Base-by-base conservation (phyloP, 2,797 vertebrate species). In the Ciconia nigra region DNA sequence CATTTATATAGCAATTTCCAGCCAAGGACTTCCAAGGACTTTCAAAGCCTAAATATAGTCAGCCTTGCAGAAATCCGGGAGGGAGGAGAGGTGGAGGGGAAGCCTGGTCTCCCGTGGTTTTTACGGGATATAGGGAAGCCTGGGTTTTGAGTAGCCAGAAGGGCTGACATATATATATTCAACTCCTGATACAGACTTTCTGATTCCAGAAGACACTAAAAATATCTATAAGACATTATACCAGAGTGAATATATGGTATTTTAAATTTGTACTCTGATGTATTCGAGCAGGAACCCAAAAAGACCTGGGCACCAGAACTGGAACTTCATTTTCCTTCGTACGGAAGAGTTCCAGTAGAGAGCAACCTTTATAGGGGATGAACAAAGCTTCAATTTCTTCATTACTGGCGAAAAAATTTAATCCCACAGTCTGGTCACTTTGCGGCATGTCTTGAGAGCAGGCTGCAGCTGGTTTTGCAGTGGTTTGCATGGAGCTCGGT, bases 341-440 rank as follows among this genome's bases (percentile, higher is more conserved):
- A 10, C 3, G 18, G 49, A 55, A 55, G 35, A 69, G 4, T 25
- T 61, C 25, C 20, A 35, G 29, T 25, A 9, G 11, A 25, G 69
- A 52, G 28, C n/a, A 28, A 0, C 7, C 18, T 33, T 24, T 16
- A 9, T 1, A 6, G 15, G 6, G 10, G 21, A 21, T 7, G 8
- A 28, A 41, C 13, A 29, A 58, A 46, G 11, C 16, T 39, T 63
- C 5, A 4, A 1, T 51, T 73, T 73, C 39, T 59, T 29, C 33
- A 9, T 16, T 29, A 9, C 24, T 58, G 22, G 11, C 18, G 22
- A 42, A 65, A 39, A 77, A 57, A 11, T 6, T 17, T 19, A 41
- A 55, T 15, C 19, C 22, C 15, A 1, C 14, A 22, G 37, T 2
- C 21, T 22, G 26, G 15, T n/a, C 47, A 7, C 29, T 13, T 55